Conservation (phyloP, 2,797 vertebrate genomes). For the Gymnoscopelus braueri region DNA sequence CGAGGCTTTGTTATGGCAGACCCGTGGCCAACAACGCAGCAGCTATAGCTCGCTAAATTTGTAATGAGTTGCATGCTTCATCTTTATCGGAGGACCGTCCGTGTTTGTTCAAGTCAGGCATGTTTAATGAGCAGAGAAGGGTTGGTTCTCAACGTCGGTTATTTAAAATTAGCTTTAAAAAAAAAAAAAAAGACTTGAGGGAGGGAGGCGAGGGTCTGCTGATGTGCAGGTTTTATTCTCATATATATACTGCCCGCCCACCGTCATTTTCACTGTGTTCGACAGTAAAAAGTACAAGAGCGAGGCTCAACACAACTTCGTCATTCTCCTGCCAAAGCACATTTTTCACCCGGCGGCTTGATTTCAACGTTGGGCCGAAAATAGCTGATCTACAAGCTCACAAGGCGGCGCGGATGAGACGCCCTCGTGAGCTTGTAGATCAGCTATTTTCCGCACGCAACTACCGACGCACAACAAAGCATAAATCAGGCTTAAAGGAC, state of each 20-base stretch:
- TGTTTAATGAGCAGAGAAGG: slow-evolving; percentile 62
- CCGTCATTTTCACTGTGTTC: slow-evolving; percentile 34
- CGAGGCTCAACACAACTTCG: no score
- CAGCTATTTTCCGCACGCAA: no score
- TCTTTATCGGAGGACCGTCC: slow-evolving; percentile 3
- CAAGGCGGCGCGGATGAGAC: no score
- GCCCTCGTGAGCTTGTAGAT: no score
- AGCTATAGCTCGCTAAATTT: slow-evolving; percentile 51
- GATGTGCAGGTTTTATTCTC: slow-evolving; percentile 44
- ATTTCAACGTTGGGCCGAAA: no score
- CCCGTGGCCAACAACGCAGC: slow-evolving; percentile 21
- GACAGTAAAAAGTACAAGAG: slow-evolving; percentile 12
- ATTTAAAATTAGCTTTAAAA: slow-evolving; percentile 63
- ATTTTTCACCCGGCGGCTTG: no score
- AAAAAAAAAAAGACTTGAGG: slow-evolving; percentile 30
- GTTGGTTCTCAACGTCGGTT: slow-evolving; percentile 55
- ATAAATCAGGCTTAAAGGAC: no score
- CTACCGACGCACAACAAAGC: no score
- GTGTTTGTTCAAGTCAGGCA: slow-evolving; percentile 35
- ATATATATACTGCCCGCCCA: background rate
- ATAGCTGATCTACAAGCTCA: no score
- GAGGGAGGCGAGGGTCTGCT: slow-evolving; percentile 29
- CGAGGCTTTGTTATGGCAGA: slow-evolving; percentile 15
- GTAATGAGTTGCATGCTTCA: slow-evolving; percentile 56
- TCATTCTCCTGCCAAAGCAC: no score